These are phyloP conservation scores for Hydropsyche tenuis DNA, from an alignment of 1,140 invertebrate genomes.

Conservation along the genomic window DNA sequence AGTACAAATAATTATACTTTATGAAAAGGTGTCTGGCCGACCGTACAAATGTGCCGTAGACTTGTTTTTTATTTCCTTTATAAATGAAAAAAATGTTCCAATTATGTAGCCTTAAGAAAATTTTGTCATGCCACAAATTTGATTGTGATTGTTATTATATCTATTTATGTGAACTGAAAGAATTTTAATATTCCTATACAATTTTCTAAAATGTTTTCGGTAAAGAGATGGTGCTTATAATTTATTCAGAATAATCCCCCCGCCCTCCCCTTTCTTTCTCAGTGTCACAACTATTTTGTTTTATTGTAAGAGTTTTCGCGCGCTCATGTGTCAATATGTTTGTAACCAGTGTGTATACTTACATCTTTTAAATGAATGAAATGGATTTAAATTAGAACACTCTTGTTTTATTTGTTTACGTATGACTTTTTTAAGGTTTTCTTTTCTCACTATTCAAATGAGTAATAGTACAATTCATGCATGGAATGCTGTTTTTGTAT, in stretches of 20 bases:
- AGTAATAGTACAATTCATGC: too few relatives aligned
- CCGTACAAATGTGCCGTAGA: slow-evolving; percentile 36
- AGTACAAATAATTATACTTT: slow-evolving; percentile 51
- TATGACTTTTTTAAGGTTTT: too few relatives aligned
- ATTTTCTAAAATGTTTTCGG: slow-evolving; percentile 4
- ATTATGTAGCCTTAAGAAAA: slow-evolving; percentile 31
- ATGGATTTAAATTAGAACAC: slow-evolving; percentile 24
- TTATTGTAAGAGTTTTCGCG: slow-evolving; percentile 42
- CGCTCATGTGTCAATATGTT: slow-evolving; percentile 46
- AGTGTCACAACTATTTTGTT: slow-evolving; percentile 44
- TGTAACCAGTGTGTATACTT: slow-evolving; percentile 49
- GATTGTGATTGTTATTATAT: slow-evolving; percentile 21
- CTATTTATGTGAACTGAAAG: slow-evolving; percentile 3
- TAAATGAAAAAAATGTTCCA: slow-evolving; percentile 22
- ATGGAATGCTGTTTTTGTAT: too few relatives aligned
- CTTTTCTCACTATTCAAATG: too few relatives aligned
- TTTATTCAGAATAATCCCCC: slow-evolving; percentile 30
- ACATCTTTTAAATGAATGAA: slow-evolving; percentile 50
- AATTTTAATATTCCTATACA: slow-evolving; percentile 3
- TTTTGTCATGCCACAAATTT: slow-evolving; percentile 36
- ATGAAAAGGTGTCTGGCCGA: slow-evolving; percentile 48
- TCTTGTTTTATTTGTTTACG: background rate
- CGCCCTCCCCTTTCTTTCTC: background rate
- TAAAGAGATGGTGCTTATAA: slow-evolving; percentile 35
- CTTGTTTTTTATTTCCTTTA: slow-evolving; percentile 1